Base-by-base conservation (phyloP, 2,888 invertebrate genomes). In the Liposcelis brunnea region DNA sequence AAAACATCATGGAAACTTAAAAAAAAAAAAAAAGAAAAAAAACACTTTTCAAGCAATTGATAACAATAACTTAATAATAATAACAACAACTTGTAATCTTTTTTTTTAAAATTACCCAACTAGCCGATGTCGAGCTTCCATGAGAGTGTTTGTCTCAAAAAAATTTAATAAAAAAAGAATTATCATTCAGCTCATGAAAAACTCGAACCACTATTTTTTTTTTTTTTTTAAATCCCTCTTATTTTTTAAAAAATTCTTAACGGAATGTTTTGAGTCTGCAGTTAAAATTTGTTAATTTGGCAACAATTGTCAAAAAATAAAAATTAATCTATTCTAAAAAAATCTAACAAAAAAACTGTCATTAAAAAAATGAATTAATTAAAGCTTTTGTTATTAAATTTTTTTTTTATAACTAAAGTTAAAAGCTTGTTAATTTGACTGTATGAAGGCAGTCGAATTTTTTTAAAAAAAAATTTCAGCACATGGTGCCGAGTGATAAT, bases 1-100 rank as follows among this genome's bases (percentile, higher is more conserved):
- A n/a, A n/a, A n/a, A n/a, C n/a, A n/a, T n/a, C n/a, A n/a, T n/a
- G n/a, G n/a, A n/a, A 59, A 43, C 16, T 55, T 56, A 60, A 60
- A 57, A 60, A 58, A 56, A 53, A 53, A 55, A 54, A 54, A 60
- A 61, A 57, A 61, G 61, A 62, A 61, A 61, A 61, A 61, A 59
- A 59, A 58, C 55, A 55, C 54, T 50, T 50, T 51, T 42, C 31
- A 31, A 21, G 31, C 42, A 31, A 26, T 15, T 31, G 11, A 42
- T 42, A 26, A 26, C 26, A 26, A 26, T 26, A 26, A 26, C 26
- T 6, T 26, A 42, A 42, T 42, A 42, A 42, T 42, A 21, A 21
- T 26, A 42, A 11, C 12, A 31, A 14, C n/a, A n/a, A n/a, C n/a
- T n/a, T n/a, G n/a, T n/a, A n/a, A n/a, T n/a, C 26, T 31, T 26